Evolutionary conservation across 2,797 vertebrate species (phyloP), one percentile per base, ranked within the genome.

Genomic region (Pangasius mekongensis): DNA sequence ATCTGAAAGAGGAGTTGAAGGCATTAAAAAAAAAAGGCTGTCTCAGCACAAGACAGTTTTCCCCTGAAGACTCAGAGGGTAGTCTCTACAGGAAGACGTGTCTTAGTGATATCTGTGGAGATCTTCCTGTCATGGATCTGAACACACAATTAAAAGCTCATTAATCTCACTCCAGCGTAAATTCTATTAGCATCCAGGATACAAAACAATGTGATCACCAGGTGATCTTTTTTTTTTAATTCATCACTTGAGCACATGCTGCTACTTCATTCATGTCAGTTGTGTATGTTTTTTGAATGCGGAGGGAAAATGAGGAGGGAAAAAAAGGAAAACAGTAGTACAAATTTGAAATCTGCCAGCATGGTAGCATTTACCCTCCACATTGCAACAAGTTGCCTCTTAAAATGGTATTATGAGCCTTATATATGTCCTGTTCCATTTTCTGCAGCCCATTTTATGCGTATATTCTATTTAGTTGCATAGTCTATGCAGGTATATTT

Each of bases 141-240:
- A 76, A 76, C 43, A 74, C 71, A 76, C 43, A 76, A 49, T 76
- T 76, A 49, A 47, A 76, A 76, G 24, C 73, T 76, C 39, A 74
- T 27, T 36, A 2, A 27, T 76, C 43, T 76, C 39, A 76, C 43
- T 13, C 24, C 36, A 5, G 24, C 24, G 1, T 76, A 49, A n/a
- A 76, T 47, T 27, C 24, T 76, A 2, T 76, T 49, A 27, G 43
- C 73, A n/a, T 76, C 73, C 73, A 49, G 24, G 24, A 49, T 71
- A 39, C 16, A 71, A 36, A 71, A 30, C 33, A 71, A 9, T 36
- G 33, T 36, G 6, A 36, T 71, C 33, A 20, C 66, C n/a, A 30
- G 14, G 3, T 16, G 62, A n/a, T 64, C 5, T 7, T 3, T 54
- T 16, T 54, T 54, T 3, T 54, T 16, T 30, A 20, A 36, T 58